Evolutionary conservation across 2,888 invertebrate genomes (phyloP).

Genomic region (Eupelmus urozonus): DNA sequence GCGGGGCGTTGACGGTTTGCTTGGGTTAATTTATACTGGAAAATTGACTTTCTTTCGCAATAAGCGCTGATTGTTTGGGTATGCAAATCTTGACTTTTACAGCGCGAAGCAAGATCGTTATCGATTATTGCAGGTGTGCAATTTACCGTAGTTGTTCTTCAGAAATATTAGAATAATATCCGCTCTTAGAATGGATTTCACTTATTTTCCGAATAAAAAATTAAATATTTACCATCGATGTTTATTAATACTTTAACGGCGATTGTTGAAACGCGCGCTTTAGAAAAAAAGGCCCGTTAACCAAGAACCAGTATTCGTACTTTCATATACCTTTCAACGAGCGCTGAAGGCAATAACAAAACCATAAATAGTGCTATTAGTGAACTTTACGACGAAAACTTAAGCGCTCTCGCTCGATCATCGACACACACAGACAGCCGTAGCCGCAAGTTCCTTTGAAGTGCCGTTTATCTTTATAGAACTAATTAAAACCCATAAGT

Average conservation of each 20-base stretch:
- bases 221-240: too few species aligned
- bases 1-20: neutral
- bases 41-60: neutral
- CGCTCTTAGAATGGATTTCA: too few species aligned
- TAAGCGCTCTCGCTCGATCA: conserved; percentile 11
- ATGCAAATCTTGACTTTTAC: neutral
- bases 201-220: too few species aligned
- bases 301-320: too few species aligned
- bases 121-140: neutral
- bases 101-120: neutral
- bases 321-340: too few species aligned
- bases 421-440: neutral
- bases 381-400: conserved; percentile 24
- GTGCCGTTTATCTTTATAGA: conserved; percentile 34
- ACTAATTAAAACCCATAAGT: conserved; percentile 31
- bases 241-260: neutral
- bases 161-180: too few species aligned
- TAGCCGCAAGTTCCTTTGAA: neutral
- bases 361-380: conserved; percentile 11
- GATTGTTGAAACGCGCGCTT: neutral
- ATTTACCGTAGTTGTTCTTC: neutral
- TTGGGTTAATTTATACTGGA: neutral
- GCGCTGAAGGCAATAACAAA: neutral
- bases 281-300: neutral
- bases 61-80: neutral